phyloP scores from a whole-genome alignment of 2,888 invertebrate species.

The Anagyrus pseudococci region DNA sequence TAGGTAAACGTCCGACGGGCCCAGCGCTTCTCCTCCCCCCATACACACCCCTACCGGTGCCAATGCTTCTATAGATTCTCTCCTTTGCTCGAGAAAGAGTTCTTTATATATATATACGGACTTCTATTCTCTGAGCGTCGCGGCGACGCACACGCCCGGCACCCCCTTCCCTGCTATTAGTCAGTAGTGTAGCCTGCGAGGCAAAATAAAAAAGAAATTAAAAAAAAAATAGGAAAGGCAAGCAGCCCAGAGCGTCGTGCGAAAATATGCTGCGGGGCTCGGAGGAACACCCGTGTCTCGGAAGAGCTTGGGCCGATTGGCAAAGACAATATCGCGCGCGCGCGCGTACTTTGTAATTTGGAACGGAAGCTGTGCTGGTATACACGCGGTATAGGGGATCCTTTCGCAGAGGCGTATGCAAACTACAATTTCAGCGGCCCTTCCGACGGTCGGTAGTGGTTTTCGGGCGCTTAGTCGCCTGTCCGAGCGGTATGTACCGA shows the following conservation, averaged over 20 bases:
- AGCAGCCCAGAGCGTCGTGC: neutral
- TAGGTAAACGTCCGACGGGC: constrained; percentile 60
- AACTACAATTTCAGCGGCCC: too few relatives aligned
- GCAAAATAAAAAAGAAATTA: neutral
- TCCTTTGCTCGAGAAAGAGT: too few relatives aligned
- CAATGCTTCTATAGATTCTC: neutral
- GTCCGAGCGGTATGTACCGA: constrained; percentile 39
- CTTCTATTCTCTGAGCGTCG: too few relatives aligned
- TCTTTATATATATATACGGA: too few relatives aligned
- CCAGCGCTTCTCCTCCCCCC: constrained; percentile 45
- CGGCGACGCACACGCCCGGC: neutral
- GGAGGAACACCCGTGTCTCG: too few relatives aligned
- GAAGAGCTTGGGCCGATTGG: too few relatives aligned
- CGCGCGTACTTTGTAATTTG: too few relatives aligned
- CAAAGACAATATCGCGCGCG: too few relatives aligned
- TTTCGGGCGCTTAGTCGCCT: neutral
- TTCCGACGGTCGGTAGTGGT: constrained; percentile 31
- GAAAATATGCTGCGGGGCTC: too few relatives aligned
- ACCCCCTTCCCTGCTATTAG: constrained; percentile 23
- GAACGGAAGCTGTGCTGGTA: too few relatives aligned
- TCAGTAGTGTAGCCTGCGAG: constrained; percentile 14
- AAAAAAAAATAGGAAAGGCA: neutral
- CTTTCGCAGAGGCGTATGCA: too few relatives aligned
- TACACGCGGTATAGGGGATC: too few relatives aligned
- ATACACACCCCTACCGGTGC: constrained; percentile 46